A percentile compares a stretch with the other conserved stretches of the same genome.
Conservation (phyloP, 2,797 vertebrate genomes). For the Cuculus canorus region DNA sequence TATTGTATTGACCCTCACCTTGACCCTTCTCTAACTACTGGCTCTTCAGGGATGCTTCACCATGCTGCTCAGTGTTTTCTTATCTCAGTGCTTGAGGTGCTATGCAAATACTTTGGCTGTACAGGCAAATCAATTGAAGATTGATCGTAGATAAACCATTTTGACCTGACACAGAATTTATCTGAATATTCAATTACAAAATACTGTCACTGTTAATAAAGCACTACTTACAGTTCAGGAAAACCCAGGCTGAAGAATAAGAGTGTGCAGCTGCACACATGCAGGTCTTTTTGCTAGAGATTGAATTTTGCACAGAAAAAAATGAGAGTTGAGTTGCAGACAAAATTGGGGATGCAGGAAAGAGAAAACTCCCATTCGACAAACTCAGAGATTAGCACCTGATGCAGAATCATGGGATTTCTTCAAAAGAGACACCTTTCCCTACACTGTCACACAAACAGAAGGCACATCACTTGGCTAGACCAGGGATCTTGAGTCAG, state of each 20-base stretch:
- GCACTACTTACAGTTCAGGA: background rate
- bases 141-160: constrained; percentile 48
- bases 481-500: background rate
- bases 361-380: background rate
- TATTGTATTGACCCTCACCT: constrained; percentile 45
- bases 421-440: background rate
- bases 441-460: background rate
- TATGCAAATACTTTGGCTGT: constrained; percentile 39
- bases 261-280: background rate
- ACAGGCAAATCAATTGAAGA: constrained; percentile 60
- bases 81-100: background rate
- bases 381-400: background rate
- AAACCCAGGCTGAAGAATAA: background rate
- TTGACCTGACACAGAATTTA: constrained; percentile 48
- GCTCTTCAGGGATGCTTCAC: constrained; percentile 4
- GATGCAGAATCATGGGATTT: background rate
- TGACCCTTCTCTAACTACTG: constrained; percentile 25
- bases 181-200: constrained; percentile 64
- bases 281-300: background rate
- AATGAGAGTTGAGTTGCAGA: background rate
- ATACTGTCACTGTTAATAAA: constrained; percentile 58
- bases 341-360: background rate
- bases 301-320: background rate
- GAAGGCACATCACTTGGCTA: background rate
- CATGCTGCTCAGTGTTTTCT: background rate